These are phyloP conservation scores for Zaprionus lachaisei DNA, from an alignment of 1,140 invertebrate species.

Conservation along the genomic window DNA sequence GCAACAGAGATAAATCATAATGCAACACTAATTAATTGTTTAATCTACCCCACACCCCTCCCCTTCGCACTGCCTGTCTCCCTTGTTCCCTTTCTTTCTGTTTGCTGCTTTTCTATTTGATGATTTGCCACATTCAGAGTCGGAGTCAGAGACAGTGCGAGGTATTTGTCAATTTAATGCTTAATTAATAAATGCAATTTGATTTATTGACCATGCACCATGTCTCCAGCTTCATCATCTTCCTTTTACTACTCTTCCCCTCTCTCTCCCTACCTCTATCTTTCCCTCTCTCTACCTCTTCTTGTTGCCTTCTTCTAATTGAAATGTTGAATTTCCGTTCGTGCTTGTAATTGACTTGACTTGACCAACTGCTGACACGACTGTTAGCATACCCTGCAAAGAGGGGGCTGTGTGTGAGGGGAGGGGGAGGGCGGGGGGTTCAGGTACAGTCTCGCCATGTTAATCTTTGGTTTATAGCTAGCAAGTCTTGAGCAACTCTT, in stretches of 20 bases:
- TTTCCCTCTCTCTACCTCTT: not conserved
- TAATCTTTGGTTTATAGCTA: too few relatives aligned
- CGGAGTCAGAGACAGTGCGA: conserved; percentile 23
- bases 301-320: conserved; percentile 63
- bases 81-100: not conserved
- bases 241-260: not conserved
- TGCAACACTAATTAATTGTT: conserved; percentile 69
- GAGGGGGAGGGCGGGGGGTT: not conserved
- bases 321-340: conserved; percentile 83
- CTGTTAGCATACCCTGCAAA: conserved; percentile 14
- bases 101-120: conserved; percentile 5
- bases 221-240: not conserved
- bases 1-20: conserved; percentile 42
- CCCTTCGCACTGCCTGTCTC: not conserved
- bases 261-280: not conserved
- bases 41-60: conserved; percentile 6
- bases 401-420: too few relatives aligned
- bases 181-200: conserved; percentile 72
- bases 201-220: conserved; percentile 60
- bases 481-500: conserved; percentile 5
- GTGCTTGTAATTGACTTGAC: conserved; percentile 81
- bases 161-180: conserved; percentile 65
- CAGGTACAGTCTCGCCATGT: too few relatives aligned
- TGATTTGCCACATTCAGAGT: conserved; percentile 44
- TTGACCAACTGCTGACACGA: not conserved